Evolutionary conservation across 1,140 invertebrate species (phyloP).

Genomic region (Lamellibrachia luymesi): DNA sequence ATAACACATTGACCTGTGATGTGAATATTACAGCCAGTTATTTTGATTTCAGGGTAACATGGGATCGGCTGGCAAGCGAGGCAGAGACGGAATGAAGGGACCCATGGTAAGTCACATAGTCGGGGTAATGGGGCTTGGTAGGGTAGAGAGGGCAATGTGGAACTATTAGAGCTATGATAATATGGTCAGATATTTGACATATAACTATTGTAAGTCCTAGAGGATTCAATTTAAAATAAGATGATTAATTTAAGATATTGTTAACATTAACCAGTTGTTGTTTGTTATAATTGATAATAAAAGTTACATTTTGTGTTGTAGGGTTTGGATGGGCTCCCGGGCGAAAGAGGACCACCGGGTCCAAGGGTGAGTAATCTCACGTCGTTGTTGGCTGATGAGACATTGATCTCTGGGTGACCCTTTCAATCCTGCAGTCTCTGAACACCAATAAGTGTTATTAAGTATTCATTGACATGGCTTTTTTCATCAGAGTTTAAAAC

Average conservation of each 20-base stretch:
- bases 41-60: neutral
- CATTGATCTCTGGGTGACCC: too few relatives aligned
- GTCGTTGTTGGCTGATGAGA: neutral
- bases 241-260: neutral
- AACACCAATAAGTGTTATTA: neutral
- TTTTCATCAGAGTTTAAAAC: slow-evolving; percentile 3
- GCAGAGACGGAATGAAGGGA: slow-evolving; percentile 8
- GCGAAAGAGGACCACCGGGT: slow-evolving; percentile 26
- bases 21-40: neutral
- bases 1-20: neutral
- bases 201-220: neutral
- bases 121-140: too few relatives aligned
- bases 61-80: slow-evolving; percentile 14
- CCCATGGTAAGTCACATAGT: neutral
- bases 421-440: neutral
- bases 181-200: neutral
- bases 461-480: neutral
- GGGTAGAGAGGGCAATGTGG: neutral
- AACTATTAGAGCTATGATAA: neutral
- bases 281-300: neutral
- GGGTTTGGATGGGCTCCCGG: slow-evolving; percentile 4
- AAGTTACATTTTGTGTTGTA: neutral
- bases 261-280: neutral
- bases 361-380: slow-evolving; percentile 10
- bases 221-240: neutral